Base-by-base conservation (phyloP, 2,797 vertebrate species). In the Hydrocynus forskahlii region DNA sequence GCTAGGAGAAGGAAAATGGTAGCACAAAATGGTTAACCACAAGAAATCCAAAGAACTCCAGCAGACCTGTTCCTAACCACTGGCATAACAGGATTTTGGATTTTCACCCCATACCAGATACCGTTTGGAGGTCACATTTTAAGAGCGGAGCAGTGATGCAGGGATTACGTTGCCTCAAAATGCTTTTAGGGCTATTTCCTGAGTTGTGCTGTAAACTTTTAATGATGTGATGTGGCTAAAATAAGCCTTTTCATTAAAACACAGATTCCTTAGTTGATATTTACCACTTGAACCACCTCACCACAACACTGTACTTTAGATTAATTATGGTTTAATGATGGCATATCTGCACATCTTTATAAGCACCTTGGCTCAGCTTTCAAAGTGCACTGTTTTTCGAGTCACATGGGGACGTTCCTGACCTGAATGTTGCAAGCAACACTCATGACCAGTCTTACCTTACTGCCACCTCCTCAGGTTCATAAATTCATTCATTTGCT, bases 171-270 rank as follows among this genome's bases (percentile, higher is more conserved):
- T 89, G 63, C 84, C 84, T 79, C 83, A 88, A 89, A 91, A 85
- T 84, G 86, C 87, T 86, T 80, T 82, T 84, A 86, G 90, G 90
- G 84, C 82, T 19, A 89, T 91, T 93, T 89, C 83, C 88, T 89
- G 87, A 93, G 88, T 83, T 79, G 70, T 87, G 87, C 89, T 88
- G 91, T 94, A 93, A 94, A 93, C 89, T 90, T 85, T 68, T 92
- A 92, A 94, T 87, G 88, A 93, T 89, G 89, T 89, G 88, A 89
- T 88, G 83, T 81, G 82, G 84, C 87, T 91, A 91, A 91, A 91
- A 89, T 90, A 87, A 88, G 84, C 87, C 87, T 88, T 85, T 89
- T 88, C 87, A 89, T 91, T 90, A 91, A 88, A 79, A 86, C 81
- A 86, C 82, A 86, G 88, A 87, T 90, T 92, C 86, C 87, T 91